A percentile compares a stretch with the other conserved stretches of the same genome.
These are phyloP conservation scores for Nerophis ophidion DNA, from an alignment of 2,113 vertebrate genomes.

Conservation along the genomic window DNA sequence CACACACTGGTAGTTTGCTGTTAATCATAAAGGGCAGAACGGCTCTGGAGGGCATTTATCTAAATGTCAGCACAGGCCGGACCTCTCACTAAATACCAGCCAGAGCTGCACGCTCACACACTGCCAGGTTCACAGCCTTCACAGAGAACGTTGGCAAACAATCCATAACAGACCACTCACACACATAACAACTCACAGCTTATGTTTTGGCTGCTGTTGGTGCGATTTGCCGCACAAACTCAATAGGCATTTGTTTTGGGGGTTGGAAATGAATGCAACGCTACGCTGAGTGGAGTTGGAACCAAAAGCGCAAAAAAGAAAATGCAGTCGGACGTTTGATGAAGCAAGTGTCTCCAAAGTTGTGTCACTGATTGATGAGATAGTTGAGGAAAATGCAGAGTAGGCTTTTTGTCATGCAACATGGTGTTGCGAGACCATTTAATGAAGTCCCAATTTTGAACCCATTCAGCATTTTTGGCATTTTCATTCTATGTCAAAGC, in stretches of 20 bases:
- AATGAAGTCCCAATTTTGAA: neutral
- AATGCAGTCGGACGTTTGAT: slow-evolving; percentile 60
- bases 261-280: neutral
- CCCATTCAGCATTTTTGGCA: neutral
- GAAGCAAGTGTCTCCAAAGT: slow-evolving; percentile 47
- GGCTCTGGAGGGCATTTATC: slow-evolving; percentile 67
- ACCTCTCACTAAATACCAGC: slow-evolving; percentile 62
- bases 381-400: slow-evolving; percentile 37
- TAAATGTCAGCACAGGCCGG: slow-evolving; percentile 71
- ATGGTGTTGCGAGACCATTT: neutral
- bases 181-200: neutral
- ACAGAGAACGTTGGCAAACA: slow-evolving; percentile 11
- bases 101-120: slow-evolving; percentile 13
- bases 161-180: slow-evolving; percentile 21
- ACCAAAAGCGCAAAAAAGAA: slow-evolving; percentile 35
- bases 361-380: slow-evolving; percentile 65
- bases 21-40: slow-evolving; percentile 63
- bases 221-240: neutral
- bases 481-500: no score
- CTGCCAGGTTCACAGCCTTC: slow-evolving; percentile 15
- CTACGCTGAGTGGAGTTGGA: slow-evolving; percentile 2
- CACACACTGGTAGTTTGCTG: slow-evolving; percentile 30
- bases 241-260: neutral
- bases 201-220: neutral
- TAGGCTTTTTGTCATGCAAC: slow-evolving; percentile 28